Evolutionary conservation across 1,140 invertebrate genomes (phyloP).

Genomic region (Meloidogyne chitwoodi): DNA sequence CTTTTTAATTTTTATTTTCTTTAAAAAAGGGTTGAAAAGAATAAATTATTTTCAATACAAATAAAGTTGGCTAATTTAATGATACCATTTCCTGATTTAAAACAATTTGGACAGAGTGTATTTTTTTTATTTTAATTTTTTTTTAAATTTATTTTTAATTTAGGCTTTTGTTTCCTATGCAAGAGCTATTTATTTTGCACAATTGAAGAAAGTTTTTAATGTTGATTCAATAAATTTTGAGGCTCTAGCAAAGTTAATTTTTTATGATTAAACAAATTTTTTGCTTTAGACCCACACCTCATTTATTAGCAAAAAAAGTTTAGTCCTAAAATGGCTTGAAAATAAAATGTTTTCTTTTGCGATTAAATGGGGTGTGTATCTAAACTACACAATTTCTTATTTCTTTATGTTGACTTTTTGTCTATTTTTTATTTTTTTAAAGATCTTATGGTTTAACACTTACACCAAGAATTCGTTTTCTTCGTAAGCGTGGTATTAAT

Average conservation of each 20-base stretch:
- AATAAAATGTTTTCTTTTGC: no score
- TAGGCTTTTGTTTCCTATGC: slow-evolving; percentile 54
- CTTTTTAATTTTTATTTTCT: slow-evolving; percentile 5
- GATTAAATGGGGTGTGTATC: no score
- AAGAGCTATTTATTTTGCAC: slow-evolving; percentile 44
- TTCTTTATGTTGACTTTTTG: no score
- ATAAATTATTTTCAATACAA: slow-evolving; percentile 43
- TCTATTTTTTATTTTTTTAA: slow-evolving; percentile 15
- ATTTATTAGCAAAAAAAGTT: no score
- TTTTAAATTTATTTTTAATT: slow-evolving; percentile 29
- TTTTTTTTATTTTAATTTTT: slow-evolving; percentile 17
- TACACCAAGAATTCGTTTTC: slow-evolving; percentile 53
- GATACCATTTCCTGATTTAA: slow-evolving; percentile 41
- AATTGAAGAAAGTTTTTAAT: slow-evolving; percentile 53
- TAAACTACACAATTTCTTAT: no score
- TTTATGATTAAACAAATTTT: no score
- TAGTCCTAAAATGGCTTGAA: no score
- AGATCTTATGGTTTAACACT: slow-evolving; percentile 53
- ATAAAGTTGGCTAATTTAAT: slow-evolving; percentile 44
- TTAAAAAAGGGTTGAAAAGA: slow-evolving; percentile 39
- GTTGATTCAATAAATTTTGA: slow-evolving; percentile 52
- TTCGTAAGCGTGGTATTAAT: slow-evolving; percentile 38
- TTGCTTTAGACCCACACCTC: no score
- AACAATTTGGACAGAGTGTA: slow-evolving; percentile 55
- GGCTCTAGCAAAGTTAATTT: slow-evolving; percentile 32